Conservation (phyloP, 2,113 vertebrate species). For the Galeopterus variegatus region DNA sequence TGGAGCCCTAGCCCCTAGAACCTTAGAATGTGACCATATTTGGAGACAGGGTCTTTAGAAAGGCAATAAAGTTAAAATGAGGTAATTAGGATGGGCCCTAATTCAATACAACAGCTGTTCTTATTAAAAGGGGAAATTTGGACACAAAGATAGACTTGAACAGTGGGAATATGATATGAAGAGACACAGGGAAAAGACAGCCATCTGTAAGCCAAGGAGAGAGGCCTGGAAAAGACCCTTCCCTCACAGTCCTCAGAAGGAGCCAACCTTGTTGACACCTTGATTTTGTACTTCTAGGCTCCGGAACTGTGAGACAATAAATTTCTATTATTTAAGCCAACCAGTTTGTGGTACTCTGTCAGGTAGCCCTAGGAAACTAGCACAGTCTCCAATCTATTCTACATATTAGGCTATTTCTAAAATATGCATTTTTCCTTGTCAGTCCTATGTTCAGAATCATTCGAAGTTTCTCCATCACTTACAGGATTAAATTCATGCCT, state of each 20-base stretch:
- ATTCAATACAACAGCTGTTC: not conserved
- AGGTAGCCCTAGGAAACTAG: not conserved
- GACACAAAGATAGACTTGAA: not conserved
- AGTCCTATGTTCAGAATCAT: no score
- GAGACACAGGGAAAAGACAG: not conserved
- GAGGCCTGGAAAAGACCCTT: not conserved
- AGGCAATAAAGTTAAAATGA: slow-evolving; percentile 47
- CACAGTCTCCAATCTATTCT: no score
- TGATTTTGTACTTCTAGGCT: not conserved
- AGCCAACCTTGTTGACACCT: not conserved
- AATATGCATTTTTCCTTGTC: no score
- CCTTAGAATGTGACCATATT: not conserved
- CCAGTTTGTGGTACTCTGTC: not conserved
- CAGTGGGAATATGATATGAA: not conserved
- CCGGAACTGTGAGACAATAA: not conserved
- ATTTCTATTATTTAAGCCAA: slow-evolving; percentile 30
- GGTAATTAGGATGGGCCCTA: not conserved
- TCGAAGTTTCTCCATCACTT: no score
- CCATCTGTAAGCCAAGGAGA: not conserved
- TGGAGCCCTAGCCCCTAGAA: not conserved
- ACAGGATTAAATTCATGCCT: no score
- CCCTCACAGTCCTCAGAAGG: not conserved
- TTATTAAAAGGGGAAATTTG: slow-evolving; percentile 34
- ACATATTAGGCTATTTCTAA: no score
- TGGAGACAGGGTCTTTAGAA: not conserved